Evolutionary conservation across 2,888 invertebrate species (phyloP).

Genomic region (Tetanocera ferruginea): DNA sequence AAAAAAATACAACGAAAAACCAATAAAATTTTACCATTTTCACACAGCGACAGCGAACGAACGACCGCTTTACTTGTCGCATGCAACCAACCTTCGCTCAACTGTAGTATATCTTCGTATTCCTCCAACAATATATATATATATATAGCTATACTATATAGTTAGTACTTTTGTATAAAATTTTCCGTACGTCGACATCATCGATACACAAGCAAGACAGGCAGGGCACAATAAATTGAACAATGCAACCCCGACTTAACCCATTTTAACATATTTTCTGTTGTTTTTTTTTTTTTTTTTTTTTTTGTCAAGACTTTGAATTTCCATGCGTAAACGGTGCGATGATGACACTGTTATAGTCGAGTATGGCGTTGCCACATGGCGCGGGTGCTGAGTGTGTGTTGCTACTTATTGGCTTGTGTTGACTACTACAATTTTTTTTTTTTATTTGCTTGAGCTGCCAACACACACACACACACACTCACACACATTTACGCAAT

Average conservation of each 20-base stretch:
- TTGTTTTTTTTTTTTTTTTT: conserved; percentile 34
- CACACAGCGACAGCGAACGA: background rate
- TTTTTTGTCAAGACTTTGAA: background rate
- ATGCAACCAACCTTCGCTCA: background rate
- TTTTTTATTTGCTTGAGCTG: background rate
- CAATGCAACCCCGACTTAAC: conserved; percentile 29
- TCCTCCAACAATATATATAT: background rate
- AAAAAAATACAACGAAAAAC: conserved; percentile 9
- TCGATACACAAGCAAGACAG: background rate
- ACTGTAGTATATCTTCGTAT: background rate
- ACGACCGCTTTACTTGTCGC: background rate
- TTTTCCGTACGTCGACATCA: background rate
- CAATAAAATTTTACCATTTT: conserved; percentile 26
- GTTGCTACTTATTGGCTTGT: conserved; percentile 7
- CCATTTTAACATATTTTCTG: conserved; percentile 30
- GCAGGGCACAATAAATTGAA: conserved; percentile 29
- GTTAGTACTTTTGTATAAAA: conserved; percentile 15
- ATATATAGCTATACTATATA: background rate
- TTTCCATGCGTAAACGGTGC: conserved; percentile 11
- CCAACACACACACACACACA: background rate
- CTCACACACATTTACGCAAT: conserved; percentile 27
- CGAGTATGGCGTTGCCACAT: background rate
- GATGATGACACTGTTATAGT: background rate
- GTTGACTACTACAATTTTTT: background rate
- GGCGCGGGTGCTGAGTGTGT: conserved; percentile 12